Percentiles rank a stretch among this genome's conserved stretches.
Conservation (phyloP, 2,888 invertebrate species). For the Meiosimyza decipiens region DNA sequence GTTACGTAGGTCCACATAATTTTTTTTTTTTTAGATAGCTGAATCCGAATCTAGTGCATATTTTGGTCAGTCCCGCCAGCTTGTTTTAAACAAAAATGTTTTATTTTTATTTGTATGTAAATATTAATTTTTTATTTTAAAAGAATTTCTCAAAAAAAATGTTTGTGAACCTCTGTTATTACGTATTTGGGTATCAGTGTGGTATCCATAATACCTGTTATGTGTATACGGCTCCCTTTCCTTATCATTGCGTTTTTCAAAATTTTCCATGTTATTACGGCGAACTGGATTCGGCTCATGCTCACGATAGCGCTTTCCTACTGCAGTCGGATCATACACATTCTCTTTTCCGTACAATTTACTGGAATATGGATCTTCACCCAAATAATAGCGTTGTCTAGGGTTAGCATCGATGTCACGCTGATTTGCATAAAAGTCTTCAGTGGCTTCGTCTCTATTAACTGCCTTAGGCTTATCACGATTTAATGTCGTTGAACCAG, state of each 20-base stretch:
- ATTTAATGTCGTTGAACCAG: slow-evolving; percentile 24
- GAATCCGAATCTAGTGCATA: no score
- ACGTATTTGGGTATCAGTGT: no score
- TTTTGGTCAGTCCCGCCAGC: no score
- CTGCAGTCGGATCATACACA: slow-evolving; percentile 73
- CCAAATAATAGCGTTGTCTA: slow-evolving; percentile 83
- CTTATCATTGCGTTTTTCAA: slow-evolving; percentile 14
- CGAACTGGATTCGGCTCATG: slow-evolving; percentile 27
- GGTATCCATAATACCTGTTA: slow-evolving; percentile 2
- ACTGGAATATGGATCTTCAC: slow-evolving; percentile 86
- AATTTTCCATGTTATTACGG: slow-evolving; percentile 39
- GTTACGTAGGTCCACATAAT: no score
- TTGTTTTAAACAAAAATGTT: no score
- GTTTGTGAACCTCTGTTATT: no score
- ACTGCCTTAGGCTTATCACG: slow-evolving; percentile 22
- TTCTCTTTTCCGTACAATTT: slow-evolving; percentile 87
- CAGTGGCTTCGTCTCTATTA: slow-evolving; percentile 39
- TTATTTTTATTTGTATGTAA: no score
- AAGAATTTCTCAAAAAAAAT: no score
- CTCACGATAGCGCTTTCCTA: slow-evolving; percentile 45
- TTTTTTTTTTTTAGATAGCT: no score
- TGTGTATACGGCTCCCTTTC: background rate
- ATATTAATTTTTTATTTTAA: no score
- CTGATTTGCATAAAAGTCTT: slow-evolving; percentile 44
- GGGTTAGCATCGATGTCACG: slow-evolving; percentile 67